Percentiles rank a stretch among this genome's conserved stretches.
These are phyloP conservation scores for Coregonus clupeaformis DNA, from an alignment of 2,113 vertebrate species.

Conservation along the genomic window DNA sequence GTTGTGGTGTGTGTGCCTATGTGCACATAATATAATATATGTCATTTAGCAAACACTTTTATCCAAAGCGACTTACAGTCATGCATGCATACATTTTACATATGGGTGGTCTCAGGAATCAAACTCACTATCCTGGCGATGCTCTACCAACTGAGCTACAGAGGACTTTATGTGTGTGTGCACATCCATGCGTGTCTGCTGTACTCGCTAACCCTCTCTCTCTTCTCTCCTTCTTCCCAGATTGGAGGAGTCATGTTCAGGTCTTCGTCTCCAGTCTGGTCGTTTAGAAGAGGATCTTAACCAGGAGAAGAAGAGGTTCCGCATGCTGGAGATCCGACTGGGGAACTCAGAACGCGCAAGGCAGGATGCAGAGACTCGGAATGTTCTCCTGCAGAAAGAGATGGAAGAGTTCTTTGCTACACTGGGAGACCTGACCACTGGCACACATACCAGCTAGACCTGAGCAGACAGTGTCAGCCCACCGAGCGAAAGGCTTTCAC, in stretches of 20 bases:
- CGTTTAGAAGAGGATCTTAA: constrained; percentile 86
- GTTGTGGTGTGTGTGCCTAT: too few species aligned
- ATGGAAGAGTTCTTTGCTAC: constrained; percentile 96
- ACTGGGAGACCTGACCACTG: constrained; percentile 82
- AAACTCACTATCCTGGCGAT: too few species aligned
- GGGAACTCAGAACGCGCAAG: constrained; percentile 90
- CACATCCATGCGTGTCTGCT: not conserved
- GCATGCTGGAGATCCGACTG: constrained; percentile 89
- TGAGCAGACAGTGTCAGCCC: too few species aligned
- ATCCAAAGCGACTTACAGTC: too few species aligned
- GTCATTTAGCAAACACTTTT: too few species aligned
- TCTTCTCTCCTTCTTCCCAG: constrained; percentile 65
- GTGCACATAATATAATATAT: not conserved
- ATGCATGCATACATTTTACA: too few species aligned
- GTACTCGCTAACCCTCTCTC: not conserved
- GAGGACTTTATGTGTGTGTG: too few species aligned
- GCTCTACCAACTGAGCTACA: too few species aligned
- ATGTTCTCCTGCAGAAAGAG: constrained; percentile 86
- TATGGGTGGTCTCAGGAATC: too few species aligned
- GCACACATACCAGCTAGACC: not conserved
- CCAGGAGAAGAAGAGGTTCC: constrained; percentile 84
- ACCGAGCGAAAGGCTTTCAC: too few species aligned
- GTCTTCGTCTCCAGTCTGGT: constrained; percentile 74
- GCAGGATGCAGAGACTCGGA: constrained; percentile 87
- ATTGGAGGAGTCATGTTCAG: constrained; percentile 81